Percentiles rank a stretch among this genome's conserved stretches.
Conservation (phyloP, 2,113 vertebrate species). For the Dissostichus mawsoni region DNA sequence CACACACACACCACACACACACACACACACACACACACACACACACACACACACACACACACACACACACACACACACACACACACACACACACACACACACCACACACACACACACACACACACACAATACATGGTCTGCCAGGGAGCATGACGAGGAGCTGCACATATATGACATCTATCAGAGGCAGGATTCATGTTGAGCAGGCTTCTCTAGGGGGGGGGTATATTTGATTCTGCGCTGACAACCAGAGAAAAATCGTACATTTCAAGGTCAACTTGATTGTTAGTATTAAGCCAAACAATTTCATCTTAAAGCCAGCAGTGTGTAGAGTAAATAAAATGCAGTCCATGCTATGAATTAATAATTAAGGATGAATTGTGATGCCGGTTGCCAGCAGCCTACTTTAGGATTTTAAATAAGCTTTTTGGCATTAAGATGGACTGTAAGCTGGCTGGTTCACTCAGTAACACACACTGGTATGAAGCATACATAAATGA, state of each 20-base stretch:
- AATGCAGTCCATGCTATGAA: constrained; percentile 23
- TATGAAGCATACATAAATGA: constrained; percentile 13
- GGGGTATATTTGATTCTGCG: background rate
- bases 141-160: constrained; percentile 16
- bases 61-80: background rate
- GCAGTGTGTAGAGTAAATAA: constrained; percentile 39
- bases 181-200: background rate
- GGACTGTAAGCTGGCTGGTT: constrained; percentile 39
- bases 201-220: background rate
- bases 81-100: constrained; percentile 4
- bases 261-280: constrained; percentile 13
- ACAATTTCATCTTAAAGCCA: background rate
- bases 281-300: constrained; percentile 9
- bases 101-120: too few relatives aligned
- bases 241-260: background rate
- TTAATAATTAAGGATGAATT: constrained; percentile 54
- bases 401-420: constrained; percentile 43
- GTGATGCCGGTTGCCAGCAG: constrained; percentile 37
- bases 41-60: constrained; percentile 1
- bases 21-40: background rate
- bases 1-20: background rate
- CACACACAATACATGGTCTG: too few relatives aligned
- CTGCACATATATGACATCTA: constrained; percentile 17
- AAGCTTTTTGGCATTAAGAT: constrained; percentile 27
- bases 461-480: constrained; percentile 2